Evolutionary conservation across 2,888 invertebrate species (phyloP).

Genomic region (Piscicola geometra): DNA sequence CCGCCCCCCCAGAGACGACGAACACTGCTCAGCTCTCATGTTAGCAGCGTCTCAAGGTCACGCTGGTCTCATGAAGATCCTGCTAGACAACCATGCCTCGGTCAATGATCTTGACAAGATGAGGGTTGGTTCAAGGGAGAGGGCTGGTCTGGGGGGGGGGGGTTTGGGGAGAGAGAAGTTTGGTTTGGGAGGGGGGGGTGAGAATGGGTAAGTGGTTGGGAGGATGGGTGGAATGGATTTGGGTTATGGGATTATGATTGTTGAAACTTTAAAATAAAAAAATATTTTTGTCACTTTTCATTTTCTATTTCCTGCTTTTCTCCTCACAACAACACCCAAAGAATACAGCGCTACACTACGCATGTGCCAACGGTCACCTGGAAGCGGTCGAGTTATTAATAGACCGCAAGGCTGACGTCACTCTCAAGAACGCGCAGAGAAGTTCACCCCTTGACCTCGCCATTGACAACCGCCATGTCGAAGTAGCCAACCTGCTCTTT

Average conservation of each 20-base stretch:
- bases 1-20: constrained; percentile 43
- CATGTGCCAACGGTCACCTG: constrained; percentile 91
- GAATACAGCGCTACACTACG: constrained; percentile 92
- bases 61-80: constrained; percentile 41
- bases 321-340: constrained; percentile 21
- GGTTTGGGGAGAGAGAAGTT: no score
- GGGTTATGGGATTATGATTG: no score
- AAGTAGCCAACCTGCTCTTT: constrained; percentile 43
- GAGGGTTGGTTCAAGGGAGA: constrained; percentile 42
- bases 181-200: no score
- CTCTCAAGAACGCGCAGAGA: constrained; percentile 86
- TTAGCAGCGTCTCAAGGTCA: constrained; percentile 44
- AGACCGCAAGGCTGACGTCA: constrained; percentile 77
- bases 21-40: constrained; percentile 45
- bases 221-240: no score
- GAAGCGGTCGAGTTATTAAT: constrained; percentile 76
- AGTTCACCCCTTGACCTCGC: constrained; percentile 88
- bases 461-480: constrained; percentile 44
- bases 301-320: no score
- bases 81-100: constrained; percentile 44
- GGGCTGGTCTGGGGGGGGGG: no score
- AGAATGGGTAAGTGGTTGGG: no score
- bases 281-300: no score
- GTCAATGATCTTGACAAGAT: constrained; percentile 45
- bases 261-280: no score